Percentiles rank a stretch among this genome's conserved stretches.
phyloP scores from a whole-genome alignment of 2,888 invertebrate genomes.

The Limnephilus rhombicus region DNA sequence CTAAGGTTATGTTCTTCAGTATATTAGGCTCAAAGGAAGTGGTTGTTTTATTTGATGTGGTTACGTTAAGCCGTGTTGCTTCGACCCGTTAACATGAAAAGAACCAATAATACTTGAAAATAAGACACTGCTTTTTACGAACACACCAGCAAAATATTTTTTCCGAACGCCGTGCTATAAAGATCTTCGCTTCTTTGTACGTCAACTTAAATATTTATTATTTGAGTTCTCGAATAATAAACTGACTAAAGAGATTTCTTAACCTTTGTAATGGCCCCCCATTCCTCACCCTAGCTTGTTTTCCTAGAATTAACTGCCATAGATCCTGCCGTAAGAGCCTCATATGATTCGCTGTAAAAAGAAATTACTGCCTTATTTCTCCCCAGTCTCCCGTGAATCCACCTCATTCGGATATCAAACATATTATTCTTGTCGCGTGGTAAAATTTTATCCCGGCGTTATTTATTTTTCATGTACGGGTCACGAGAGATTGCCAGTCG shows the following conservation, averaged over 20 bases:
- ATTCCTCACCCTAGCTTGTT: conserved; percentile 26
- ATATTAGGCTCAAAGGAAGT: background rate
- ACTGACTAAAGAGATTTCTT: conserved; percentile 29
- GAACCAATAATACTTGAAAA: background rate
- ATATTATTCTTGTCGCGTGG: conserved; percentile 19
- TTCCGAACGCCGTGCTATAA: background rate
- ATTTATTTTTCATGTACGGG: conserved; percentile 41
- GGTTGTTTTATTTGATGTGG: background rate
- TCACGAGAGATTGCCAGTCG: conserved; percentile 24
- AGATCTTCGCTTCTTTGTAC: background rate
- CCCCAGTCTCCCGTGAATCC: conserved; percentile 10
- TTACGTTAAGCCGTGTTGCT: background rate
- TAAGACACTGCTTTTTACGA: background rate
- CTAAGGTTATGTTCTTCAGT: background rate
- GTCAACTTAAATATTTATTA: background rate
- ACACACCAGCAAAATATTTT: background rate
- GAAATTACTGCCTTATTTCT: conserved; percentile 46
- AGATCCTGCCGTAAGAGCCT: conserved; percentile 34
- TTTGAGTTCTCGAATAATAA: background rate
- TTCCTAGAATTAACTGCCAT: conserved; percentile 47
- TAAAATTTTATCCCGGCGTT: conserved; percentile 27
- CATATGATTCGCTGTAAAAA: conserved; percentile 51
- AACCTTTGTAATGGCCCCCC: conserved; percentile 23
- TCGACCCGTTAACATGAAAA: background rate
- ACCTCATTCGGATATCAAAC: conserved; percentile 8